Conservation (phyloP, 1,140 invertebrate species). For the Daktulosphaira vitifoliae region DNA sequence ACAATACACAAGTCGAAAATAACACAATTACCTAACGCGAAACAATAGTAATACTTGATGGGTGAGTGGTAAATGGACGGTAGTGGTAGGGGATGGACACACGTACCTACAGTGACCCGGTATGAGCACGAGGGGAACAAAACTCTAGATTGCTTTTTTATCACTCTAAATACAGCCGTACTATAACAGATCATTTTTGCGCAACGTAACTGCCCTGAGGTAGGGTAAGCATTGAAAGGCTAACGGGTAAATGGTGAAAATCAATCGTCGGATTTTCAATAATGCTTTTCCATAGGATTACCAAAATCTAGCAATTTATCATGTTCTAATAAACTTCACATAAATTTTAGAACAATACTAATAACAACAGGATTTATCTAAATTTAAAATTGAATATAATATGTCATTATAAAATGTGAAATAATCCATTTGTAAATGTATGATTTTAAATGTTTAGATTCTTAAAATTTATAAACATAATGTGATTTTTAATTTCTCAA, state of each 20-base stretch:
- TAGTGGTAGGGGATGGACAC: not conserved
- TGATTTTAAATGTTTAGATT: no score
- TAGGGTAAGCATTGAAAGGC: not conserved
- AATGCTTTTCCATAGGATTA: no score
- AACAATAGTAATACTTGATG: slow-evolving; percentile 5
- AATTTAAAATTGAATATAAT: no score
- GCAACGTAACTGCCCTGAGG: no score
- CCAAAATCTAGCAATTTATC: no score
- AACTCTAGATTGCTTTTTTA: slow-evolving; percentile 32
- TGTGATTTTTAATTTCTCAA: no score
- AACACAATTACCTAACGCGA: slow-evolving; percentile 27
- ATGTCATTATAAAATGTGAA: no score
- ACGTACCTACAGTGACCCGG: not conserved
- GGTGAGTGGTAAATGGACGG: not conserved
- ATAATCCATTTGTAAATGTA: no score
- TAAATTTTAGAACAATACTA: no score
- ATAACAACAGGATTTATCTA: no score
- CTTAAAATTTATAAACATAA: no score
- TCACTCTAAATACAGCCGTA: slow-evolving; percentile 18
- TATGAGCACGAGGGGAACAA: not conserved
- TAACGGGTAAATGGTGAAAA: slow-evolving; percentile 10
- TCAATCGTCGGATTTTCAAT: slow-evolving; percentile 25
- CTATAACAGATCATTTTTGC: not conserved
- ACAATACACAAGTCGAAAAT: slow-evolving; percentile 25
- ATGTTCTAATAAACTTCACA: no score